Evolutionary conservation across 35 echinoderm and acorn worm genomes (phyloP).

Genomic region (Apostichopus parvimensis): DNA sequence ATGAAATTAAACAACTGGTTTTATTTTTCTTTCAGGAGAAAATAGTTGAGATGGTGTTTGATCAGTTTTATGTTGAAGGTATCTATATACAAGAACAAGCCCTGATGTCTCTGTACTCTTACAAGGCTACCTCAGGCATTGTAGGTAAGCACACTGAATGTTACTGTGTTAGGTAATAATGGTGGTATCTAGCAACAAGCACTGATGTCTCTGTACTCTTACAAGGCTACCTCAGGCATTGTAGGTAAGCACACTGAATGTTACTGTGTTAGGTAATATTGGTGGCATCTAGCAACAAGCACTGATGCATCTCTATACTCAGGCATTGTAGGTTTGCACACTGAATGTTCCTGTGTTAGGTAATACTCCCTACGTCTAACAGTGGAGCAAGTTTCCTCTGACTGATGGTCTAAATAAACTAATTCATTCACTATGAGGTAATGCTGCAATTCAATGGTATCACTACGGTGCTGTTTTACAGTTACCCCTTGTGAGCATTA

Average conservation of each 20-base stretch:
- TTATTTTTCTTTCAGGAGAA: slow-evolving; percentile 70
- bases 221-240: slow-evolving; percentile 96
- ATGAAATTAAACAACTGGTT: background rate
- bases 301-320: background rate
- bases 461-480: too few relatives aligned
- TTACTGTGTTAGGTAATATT: slow-evolving; percentile 35
- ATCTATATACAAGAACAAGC: slow-evolving; percentile 87
- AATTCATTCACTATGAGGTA: too few relatives aligned
- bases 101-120: slow-evolving; percentile 95
- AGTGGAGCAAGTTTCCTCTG: too few relatives aligned
- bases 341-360: too few relatives aligned
- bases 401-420: too few relatives aligned
- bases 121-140: slow-evolving; percentile 96
- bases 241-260: slow-evolving; percentile 71
- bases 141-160: slow-evolving; percentile 73
- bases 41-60: slow-evolving; percentile 89
- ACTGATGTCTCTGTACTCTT: slow-evolving; percentile 94
- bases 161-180: slow-evolving; percentile 37
- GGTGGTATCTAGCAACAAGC: slow-evolving; percentile 86
- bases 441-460: too few relatives aligned
- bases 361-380: too few relatives aligned
- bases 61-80: slow-evolving; percentile 88
- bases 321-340: too few relatives aligned
- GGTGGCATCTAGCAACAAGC: background rate
- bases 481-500: too few relatives aligned